Evolutionary conservation across 2,113 vertebrate genomes (phyloP), one percentile per base, ranked within the genome.

Genomic region (Anas platyrhynchos): DNA sequence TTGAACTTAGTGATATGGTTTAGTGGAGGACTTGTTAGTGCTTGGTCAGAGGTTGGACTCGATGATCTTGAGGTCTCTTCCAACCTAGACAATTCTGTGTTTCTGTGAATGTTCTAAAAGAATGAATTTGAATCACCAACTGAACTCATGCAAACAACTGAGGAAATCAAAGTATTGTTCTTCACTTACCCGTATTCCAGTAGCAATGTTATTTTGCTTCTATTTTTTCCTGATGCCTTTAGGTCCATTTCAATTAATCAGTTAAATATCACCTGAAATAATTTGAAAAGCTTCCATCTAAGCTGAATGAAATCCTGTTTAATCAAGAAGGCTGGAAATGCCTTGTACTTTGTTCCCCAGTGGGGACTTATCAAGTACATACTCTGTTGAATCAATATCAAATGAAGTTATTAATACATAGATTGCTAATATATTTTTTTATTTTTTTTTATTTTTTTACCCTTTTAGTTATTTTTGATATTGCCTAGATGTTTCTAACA

Each of bases 401-500:
- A 36, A 16, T 46, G 56, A 59, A 61, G 23, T 48, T 58, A 69
- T 75, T 82, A 86, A 93, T 67, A 83, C 3, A 62, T 27, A 91
- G 34, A 55, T 58, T 66, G 41, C 66, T 86, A 76, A 26, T 77
- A 66, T 34, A 34, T 34, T 34, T 79, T 93, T 83, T 63, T 66
- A 83, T 46, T 46, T 16, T 92, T 90, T 88, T 10, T 38, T 87
- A 84, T 92, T 90, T 88, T 38, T 87, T 76, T 82, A 73, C n/a
- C 6, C 2, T 61, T 58, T 87, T 55, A 63, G 82, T 69, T 36
- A 83, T 71, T 77, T 81, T 55, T 69, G 38, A 52, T 86, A 83
- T 41, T 74, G 62, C 10, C 18, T 84, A 55, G 25, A 46, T 61
- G 41, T 76, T 27, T 43, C 17, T 76, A 27, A 34, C 55, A 76